Conservation (phyloP, 2,113 vertebrate genomes). For the Tretioscincus oriximinensis region DNA sequence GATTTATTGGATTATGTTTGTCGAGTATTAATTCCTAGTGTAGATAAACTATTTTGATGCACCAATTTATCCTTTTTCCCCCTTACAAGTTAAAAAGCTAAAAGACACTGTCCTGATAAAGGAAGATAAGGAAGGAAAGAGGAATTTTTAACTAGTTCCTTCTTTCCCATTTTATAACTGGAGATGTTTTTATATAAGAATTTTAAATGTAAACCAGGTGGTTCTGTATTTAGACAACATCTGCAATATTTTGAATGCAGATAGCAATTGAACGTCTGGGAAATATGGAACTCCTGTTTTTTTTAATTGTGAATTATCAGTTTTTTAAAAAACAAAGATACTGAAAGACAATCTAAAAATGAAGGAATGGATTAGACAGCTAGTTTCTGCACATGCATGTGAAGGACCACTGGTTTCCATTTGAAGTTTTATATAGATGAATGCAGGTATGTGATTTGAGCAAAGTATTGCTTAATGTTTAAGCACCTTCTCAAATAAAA, state of each 20-base stretch:
- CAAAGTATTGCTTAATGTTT: constrained; percentile 2
- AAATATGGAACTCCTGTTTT: constrained; percentile 1
- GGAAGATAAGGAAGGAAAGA: background rate
- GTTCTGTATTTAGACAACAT: background rate
- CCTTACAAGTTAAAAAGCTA: background rate
- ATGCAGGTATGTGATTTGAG: background rate
- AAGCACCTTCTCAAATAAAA: constrained; percentile 4
- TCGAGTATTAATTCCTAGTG: background rate
- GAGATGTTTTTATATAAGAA: background rate
- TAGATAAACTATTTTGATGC: background rate
- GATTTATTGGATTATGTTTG: background rate
- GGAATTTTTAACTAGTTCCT: background rate
- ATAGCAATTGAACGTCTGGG: constrained; percentile 7
- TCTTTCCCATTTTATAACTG: background rate
- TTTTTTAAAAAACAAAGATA: background rate
- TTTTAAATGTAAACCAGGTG: background rate
- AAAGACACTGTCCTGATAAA: background rate
- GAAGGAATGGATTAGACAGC: background rate
- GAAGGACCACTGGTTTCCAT: background rate
- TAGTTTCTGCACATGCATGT: background rate
- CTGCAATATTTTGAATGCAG: background rate
- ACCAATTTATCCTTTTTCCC: background rate
- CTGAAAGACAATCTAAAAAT: background rate
- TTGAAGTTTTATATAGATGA: background rate
- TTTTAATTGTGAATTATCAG: background rate